Percentiles rank a stretch among this genome's conserved stretches.
Evolutionary conservation across 2,113 vertebrate species (phyloP).

Genomic region (Engystomops pustulosus): DNA sequence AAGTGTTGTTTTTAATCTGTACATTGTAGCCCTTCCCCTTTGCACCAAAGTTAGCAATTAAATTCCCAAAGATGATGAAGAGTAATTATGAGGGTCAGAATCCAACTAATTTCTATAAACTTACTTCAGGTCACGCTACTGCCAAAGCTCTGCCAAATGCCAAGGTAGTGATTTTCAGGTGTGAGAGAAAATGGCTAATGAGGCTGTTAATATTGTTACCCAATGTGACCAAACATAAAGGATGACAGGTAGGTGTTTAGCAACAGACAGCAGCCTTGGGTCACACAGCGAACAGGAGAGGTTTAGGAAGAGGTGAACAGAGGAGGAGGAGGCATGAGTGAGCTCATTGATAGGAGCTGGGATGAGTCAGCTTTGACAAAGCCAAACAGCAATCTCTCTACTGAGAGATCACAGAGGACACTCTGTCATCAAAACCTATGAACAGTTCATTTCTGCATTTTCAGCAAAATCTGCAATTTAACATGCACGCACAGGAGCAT

Average conservation of each 20-base stretch:
- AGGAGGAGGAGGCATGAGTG: neutral
- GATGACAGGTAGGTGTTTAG: conserved; percentile 12
- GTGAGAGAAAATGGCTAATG: neutral
- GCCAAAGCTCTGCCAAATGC: neutral
- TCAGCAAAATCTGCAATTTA: too few relatives aligned
- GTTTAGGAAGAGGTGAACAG: neutral
- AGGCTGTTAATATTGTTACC: conserved; percentile 40
- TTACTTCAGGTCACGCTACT: too few relatives aligned
- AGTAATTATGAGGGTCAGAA: neutral
- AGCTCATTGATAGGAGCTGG: neutral
- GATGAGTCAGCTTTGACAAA: neutral
- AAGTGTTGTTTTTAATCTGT: neutral
- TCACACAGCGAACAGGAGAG: neutral
- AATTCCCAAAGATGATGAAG: neutral
- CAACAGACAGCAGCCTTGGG: neutral
- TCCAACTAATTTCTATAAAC: neutral
- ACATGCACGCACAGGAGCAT: too few relatives aligned
- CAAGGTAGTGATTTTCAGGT: conserved; percentile 10
- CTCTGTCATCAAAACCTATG: too few relatives aligned
- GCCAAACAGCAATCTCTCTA: neutral
- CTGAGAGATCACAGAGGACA: neutral
- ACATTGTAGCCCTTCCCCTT: neutral
- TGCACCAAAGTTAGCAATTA: neutral
- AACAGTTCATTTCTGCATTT: too few relatives aligned
- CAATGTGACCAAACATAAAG: neutral